A percentile compares a stretch with the other conserved stretches of the same genome.
phyloP scores from a whole-genome alignment of 1,140 invertebrate genomes.

The Leptopilina clavipes region DNA sequence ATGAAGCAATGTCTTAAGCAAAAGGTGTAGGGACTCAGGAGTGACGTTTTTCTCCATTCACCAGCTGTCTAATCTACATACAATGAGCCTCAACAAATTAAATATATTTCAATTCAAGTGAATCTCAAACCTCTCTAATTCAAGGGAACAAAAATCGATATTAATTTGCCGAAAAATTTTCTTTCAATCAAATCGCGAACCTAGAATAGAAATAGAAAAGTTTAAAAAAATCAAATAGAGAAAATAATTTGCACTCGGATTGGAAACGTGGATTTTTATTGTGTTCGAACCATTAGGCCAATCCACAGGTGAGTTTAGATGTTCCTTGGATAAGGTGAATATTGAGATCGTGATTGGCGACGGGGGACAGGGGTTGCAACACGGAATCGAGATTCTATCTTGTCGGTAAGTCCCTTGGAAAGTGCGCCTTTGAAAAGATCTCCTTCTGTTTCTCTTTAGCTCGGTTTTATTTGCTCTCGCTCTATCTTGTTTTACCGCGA shows the following conservation, averaged over 20 bases:
- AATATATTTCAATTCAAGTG: background rate
- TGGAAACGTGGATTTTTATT: too few relatives aligned
- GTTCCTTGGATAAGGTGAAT: slow-evolving; percentile 34
- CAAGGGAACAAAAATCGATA: too few relatives aligned
- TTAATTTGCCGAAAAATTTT: background rate
- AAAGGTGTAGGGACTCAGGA: slow-evolving; percentile 12
- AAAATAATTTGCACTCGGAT: slow-evolving; percentile 15
- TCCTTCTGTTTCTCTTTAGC: slow-evolving; percentile 3
- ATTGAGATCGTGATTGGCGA: slow-evolving; percentile 52
- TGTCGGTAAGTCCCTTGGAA: slow-evolving; percentile 32
- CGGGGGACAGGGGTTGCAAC: slow-evolving; percentile 41
- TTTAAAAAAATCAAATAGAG: background rate
- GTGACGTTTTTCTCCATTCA: slow-evolving; percentile 1
- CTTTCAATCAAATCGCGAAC: too few relatives aligned
- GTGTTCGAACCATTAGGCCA: slow-evolving; percentile 22
- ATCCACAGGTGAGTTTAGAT: slow-evolving; percentile 13
- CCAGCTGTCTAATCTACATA: slow-evolving; percentile 22
- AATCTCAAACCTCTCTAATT: too few relatives aligned
- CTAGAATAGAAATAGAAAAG: background rate
- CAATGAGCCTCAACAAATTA: background rate
- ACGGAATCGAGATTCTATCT: slow-evolving; percentile 59
- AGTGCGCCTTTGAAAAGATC: slow-evolving; percentile 29
- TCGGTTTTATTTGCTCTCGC: slow-evolving; percentile 35
- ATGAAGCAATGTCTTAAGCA: slow-evolving; percentile 25
- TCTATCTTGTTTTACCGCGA: slow-evolving; percentile 38